Evolutionary conservation across 2,797 vertebrate genomes (phyloP).

Genomic region (Chaunax sp.): DNA sequence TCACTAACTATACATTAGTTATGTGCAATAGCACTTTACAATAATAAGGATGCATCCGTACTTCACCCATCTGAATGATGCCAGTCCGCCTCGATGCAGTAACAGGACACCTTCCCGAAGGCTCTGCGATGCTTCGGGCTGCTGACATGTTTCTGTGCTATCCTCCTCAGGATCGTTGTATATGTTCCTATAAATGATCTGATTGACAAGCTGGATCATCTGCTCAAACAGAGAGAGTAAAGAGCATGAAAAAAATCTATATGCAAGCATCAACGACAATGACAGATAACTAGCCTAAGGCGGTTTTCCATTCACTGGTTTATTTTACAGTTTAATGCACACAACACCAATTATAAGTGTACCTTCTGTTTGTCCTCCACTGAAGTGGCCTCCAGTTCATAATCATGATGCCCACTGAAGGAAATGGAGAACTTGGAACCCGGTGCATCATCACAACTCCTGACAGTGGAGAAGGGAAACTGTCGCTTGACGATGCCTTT

Average conservation of each 20-base stretch:
- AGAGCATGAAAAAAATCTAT: background rate
- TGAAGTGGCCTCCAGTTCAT: conserved; percentile 84
- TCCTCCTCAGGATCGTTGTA: conserved; percentile 47
- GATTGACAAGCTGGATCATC: conserved; percentile 86
- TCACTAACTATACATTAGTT: too few relatives aligned
- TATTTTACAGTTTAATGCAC: too few relatives aligned
- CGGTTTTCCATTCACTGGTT: too few relatives aligned
- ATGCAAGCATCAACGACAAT: background rate
- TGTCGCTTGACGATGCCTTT: conserved; percentile 86
- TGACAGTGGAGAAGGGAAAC: conserved; percentile 82
- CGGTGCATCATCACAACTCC: conserved; percentile 80
- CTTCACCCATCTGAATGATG: conserved; percentile 85
- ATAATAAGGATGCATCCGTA: too few relatives aligned
- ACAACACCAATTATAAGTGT: background rate
- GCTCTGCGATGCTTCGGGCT: conserved; percentile 36
- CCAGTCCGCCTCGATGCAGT: conserved; percentile 75
- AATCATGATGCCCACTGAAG: conserved; percentile 81
- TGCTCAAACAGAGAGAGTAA: conserved; percentile 47
- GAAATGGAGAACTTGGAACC: conserved; percentile 80
- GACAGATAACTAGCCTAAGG: too few relatives aligned
- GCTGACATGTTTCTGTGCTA: conserved; percentile 32
- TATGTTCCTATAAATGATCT: conserved; percentile 83
- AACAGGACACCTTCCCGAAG: conserved; percentile 81
- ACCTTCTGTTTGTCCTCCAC: conserved; percentile 85
- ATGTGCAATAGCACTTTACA: too few relatives aligned